Conservation (phyloP, 2,797 vertebrate species). For the Bufotes viridis region DNA sequence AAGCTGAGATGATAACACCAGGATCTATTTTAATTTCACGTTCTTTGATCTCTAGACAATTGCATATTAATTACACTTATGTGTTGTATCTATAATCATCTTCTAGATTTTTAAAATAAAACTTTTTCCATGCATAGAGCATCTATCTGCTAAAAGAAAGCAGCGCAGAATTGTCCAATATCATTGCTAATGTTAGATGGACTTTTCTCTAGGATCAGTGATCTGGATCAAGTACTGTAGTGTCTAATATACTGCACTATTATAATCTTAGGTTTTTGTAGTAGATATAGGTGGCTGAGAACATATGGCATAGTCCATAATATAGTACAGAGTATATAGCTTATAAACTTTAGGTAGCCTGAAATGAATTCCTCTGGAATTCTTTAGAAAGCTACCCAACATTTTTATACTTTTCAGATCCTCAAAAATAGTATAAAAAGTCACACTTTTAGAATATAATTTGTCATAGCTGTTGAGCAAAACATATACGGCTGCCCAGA, state of each 20-base stretch:
- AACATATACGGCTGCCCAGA: too few species aligned
- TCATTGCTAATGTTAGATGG: background rate
- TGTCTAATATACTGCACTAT: background rate
- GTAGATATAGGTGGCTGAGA: background rate
- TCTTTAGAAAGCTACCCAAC: too few species aligned
- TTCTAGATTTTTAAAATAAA: background rate
- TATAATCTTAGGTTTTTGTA: background rate
- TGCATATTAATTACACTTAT: conserved; percentile 25
- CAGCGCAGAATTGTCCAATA: background rate
- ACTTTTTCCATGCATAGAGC: background rate
- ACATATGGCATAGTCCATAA: too few species aligned
- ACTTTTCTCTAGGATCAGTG: background rate
- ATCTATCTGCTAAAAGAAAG: background rate
- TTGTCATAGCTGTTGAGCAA: too few species aligned
- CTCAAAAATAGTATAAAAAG: too few species aligned
- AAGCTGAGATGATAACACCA: conserved; percentile 6
- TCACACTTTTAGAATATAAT: too few species aligned
- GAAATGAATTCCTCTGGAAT: too few species aligned
- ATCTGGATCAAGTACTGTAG: background rate
- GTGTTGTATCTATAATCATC: background rate
- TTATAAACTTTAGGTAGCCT: too few species aligned
- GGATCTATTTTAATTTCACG: conserved; percentile 22
- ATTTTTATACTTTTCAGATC: too few species aligned
- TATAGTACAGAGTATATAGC: too few species aligned
- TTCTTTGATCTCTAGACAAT: conserved; percentile 25